phyloP scores from a whole-genome alignment of 2,888 invertebrate genomes.

The Reticulitermes lucifugus region DNA sequence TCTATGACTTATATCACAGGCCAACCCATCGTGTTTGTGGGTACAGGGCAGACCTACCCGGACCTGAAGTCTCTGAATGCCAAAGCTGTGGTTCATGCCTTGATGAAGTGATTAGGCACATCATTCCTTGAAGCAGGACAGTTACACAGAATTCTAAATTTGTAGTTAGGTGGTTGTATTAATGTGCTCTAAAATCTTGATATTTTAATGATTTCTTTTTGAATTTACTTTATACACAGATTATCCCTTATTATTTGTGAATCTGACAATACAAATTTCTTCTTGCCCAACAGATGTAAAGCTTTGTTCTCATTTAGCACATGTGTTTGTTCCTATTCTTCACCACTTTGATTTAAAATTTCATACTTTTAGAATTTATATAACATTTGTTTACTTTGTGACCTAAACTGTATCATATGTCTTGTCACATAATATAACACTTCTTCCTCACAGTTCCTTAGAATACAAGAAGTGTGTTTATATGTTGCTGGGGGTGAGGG shows the following conservation, averaged over 20 bases:
- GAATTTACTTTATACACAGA: too few species aligned
- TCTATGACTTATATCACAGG: slow-evolving; percentile 99
- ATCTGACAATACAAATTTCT: not conserved
- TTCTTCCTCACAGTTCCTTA: too few species aligned
- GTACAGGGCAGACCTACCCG: slow-evolving; percentile 98
- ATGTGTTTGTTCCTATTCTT: not conserved
- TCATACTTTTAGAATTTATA: not conserved
- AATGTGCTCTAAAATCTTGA: too few species aligned
- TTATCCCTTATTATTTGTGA: too few species aligned
- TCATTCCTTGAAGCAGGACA: not conserved
- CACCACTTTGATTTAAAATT: not conserved
- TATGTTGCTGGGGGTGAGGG: too few species aligned
- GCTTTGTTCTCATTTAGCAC: too few species aligned
- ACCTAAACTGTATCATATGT: not conserved
- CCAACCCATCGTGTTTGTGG: slow-evolving; percentile 98
- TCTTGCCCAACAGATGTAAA: not conserved
- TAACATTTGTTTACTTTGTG: not conserved
- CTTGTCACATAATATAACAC: not conserved
- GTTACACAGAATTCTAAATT: too few species aligned
- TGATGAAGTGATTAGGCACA: slow-evolving; percentile 80
- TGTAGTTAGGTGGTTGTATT: too few species aligned
- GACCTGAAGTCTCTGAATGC: slow-evolving; percentile 97
- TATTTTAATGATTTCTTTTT: too few species aligned
- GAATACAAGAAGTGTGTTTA: too few species aligned
- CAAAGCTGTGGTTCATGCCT: slow-evolving; percentile 93